phyloP scores from a whole-genome alignment of 1,140 invertebrate species.

The Aphelinus atriplicis region DNA sequence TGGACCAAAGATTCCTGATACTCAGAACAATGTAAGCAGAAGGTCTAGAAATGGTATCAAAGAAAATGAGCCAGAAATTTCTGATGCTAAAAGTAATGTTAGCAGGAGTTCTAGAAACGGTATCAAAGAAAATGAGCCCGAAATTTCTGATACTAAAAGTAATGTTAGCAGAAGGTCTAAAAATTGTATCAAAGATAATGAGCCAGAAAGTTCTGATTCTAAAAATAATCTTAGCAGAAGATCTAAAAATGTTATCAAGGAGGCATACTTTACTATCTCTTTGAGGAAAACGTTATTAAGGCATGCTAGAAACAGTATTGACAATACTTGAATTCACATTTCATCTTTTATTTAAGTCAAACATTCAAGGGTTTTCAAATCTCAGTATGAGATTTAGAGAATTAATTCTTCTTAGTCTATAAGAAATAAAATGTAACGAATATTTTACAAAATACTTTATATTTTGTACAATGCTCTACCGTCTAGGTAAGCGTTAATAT shows the following conservation, averaged over 20 bases:
- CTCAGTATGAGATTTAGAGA: slow-evolving; percentile 28
- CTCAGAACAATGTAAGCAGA: no score
- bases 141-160: slow-evolving; percentile 13
- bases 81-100: neutral
- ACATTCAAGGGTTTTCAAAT: slow-evolving; percentile 18
- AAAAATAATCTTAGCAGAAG: slow-evolving; percentile 2
- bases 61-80: no score
- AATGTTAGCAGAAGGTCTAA: slow-evolving; percentile 39
- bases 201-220: slow-evolving; percentile 32
- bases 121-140: slow-evolving; percentile 46
- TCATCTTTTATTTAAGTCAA: slow-evolving; percentile 37
- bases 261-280: slow-evolving; percentile 49
- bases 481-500: slow-evolving; percentile 30
- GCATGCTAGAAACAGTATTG: slow-evolving; percentile 48
- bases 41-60: no score
- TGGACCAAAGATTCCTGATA: no score
- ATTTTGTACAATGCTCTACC: slow-evolving; percentile 38
- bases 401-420: slow-evolving; percentile 23
- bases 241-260: slow-evolving; percentile 42
- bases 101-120: slow-evolving; percentile 34
- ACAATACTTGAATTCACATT: slow-evolving; percentile 35
- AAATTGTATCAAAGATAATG: slow-evolving; percentile 45
- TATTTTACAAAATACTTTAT: slow-evolving; percentile 35
- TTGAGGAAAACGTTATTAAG: slow-evolving; percentile 49
- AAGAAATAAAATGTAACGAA: slow-evolving; percentile 25